phyloP scores from a whole-genome alignment of 2,888 invertebrate genomes.

The Apotomis turbidana region DNA sequence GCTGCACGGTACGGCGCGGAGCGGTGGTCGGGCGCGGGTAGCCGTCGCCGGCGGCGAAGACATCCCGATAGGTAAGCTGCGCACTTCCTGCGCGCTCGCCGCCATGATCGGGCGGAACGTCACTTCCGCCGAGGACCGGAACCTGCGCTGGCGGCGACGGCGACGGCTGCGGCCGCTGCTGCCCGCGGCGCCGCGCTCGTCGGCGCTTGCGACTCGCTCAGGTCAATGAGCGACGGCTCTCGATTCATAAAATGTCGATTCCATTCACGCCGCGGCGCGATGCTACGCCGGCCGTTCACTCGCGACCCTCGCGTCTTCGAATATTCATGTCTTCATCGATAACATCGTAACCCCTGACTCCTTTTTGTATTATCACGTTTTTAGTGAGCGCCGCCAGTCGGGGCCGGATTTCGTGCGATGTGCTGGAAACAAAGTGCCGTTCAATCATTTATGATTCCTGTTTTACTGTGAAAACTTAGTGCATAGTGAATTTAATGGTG shows the following conservation, averaged over 20 bases:
- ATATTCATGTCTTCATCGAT: constrained; percentile 83
- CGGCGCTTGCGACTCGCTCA: constrained; percentile 47
- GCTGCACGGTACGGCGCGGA: constrained; percentile 50
- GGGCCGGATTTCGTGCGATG: constrained; percentile 74
- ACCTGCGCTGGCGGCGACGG: constrained; percentile 64
- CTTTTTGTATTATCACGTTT: constrained; percentile 81
- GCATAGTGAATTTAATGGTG: constrained; percentile 76
- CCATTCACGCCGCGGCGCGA: constrained; percentile 80
- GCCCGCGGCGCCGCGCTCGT: constrained; percentile 52
- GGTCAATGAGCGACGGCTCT: constrained; percentile 80
- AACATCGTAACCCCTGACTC: constrained; percentile 82
- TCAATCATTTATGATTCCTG: constrained; percentile 60
- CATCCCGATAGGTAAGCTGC: constrained; percentile 83
- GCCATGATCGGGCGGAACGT: constrained; percentile 81
- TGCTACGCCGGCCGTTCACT: constrained; percentile 79
- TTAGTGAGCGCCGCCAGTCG: constrained; percentile 72
- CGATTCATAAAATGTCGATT: constrained; percentile 83
- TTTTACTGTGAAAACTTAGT: constrained; percentile 74
- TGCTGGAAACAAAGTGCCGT: constrained; percentile 77
- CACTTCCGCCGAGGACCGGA: constrained; percentile 78
- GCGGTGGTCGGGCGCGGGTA: constrained; percentile 60
- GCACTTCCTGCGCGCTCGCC: constrained; percentile 83
- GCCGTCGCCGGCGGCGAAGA: constrained; percentile 64
- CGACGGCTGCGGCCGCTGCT: constrained; percentile 59
- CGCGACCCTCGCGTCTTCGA: constrained; percentile 83